Base-by-base conservation (phyloP, 2,113 vertebrate species). In the Cygnus buccinator region DNA sequence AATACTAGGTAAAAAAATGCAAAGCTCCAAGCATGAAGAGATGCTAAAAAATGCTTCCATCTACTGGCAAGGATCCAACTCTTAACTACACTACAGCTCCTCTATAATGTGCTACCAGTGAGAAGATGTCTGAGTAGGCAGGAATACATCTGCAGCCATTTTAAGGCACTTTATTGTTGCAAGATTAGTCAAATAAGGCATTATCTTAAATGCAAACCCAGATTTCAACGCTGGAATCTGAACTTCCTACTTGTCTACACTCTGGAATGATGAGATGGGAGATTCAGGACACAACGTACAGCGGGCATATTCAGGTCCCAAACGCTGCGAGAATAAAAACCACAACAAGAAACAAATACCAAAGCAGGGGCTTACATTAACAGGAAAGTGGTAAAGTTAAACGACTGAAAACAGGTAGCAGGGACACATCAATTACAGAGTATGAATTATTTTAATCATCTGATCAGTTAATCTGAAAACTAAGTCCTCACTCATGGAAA, bases 41-140 rank as follows among this genome's bases (percentile, higher is more conserved):
- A 96, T 93, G 92, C 84, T 96, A 96, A 95, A 97, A 96, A 94
- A 96, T 88, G 67, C 72, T 96, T 90, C 85, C 78, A 91, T 93
- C 59, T 81, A 41, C 83, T 94, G 94, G 95, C 92, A 89, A 96
- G 44, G 21, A 80, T 93, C 79, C 95, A 96, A 67, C 48, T 68
- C 90, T 63, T 85, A 90, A 86, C 93, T 81, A 77, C 88, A 94
- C 92, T 81, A 96, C 83, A 77, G 90, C 83, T 92, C 83, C 48
- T 94, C 88, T 94, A 41, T 81, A 90, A 81, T 28, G 72, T 75
- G 90, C 88, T 92, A 88, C 76, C 88, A 95, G 79, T n/a, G 62
- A 95, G 77, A 86, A 79, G 87, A 93, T 89, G 80, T 50, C 80
- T 93, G 96, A 96, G 94, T 96, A 96, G 92, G 90, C 95, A 94